Evolutionary conservation across 2,888 invertebrate species (phyloP), one percentile per base, ranked within the genome.

Genomic region (Orgyia antiqua): DNA sequence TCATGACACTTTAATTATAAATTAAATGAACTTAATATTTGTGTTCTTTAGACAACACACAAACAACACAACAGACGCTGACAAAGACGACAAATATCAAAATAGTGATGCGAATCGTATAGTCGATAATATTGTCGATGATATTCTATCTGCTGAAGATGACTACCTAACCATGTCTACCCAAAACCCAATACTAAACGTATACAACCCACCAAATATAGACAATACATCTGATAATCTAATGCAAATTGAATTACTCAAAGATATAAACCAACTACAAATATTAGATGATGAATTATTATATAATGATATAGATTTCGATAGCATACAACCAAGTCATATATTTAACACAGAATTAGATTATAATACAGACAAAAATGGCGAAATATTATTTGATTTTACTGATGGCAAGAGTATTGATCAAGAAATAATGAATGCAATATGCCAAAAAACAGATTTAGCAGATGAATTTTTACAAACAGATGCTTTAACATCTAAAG

Each of bases 241-340:
- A 3, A 74, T 76, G 69, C 84, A 80, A 50, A 73, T 78, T n/a
- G 83, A 83, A 40, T 56, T 84, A 11, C 39, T 83, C 0, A 80
- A 80, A 56, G 83, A 83, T 35, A 82, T 84, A 61, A 79, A 79
- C 27, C 75, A 79, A 13, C 49, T 84, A n/a, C 76, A 83, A 31
- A 68, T 69, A 23, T 35, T 83, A 23, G 84, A 84, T 10, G 84
- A 84, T 45, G 84, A 84, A 51, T 39, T 84, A 0, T 56, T 84
- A 1, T 80, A 77, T 34, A 79, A 79, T 31, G 83, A 84, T 39
- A 60, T 83, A 27, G 82, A 83, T 33, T 71, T 86, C n/a, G 86
- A 84, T 7, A 71, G 64, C 20, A 71, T 86, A 24, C 79, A 76
- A 52, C 72, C 67, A 1, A 74, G 58, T 24, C 72, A 77, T 13